These are phyloP conservation scores for Glaucopsyche alexis DNA, from an alignment of 2,888 invertebrate species.

Conservation along the genomic window DNA sequence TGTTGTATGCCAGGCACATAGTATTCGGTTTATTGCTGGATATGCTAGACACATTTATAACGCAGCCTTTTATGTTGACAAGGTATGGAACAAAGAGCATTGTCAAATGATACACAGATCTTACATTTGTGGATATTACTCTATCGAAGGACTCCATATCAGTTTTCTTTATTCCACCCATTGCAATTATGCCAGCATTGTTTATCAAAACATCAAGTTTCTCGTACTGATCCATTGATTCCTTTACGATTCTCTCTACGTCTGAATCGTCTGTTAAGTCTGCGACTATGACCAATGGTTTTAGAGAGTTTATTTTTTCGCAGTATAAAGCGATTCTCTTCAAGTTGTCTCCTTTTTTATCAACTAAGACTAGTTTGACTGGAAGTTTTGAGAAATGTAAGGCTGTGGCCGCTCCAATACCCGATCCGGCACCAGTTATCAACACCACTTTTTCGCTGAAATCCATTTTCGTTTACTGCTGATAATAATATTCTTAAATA, in stretches of 20 bases:
- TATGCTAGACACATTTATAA: constrained; percentile 96
- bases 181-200: constrained; percentile 90
- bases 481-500: no score
- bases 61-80: constrained; percentile 87
- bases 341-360: constrained; percentile 63
- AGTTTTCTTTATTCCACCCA: constrained; percentile 90
- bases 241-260: constrained; percentile 82
- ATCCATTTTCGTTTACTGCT: constrained; percentile 60
- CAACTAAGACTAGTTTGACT: constrained; percentile 82
- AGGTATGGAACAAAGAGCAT: constrained; percentile 91
- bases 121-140: constrained; percentile 91
- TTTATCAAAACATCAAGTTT: constrained; percentile 89
- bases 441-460: constrained; percentile 82
- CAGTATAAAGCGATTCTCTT: constrained; percentile 66
- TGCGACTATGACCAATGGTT: constrained; percentile 79
- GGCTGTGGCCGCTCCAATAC: constrained; percentile 86
- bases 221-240: constrained; percentile 84
- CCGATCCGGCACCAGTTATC: constrained; percentile 86
- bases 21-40: constrained; percentile 84
- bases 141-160: constrained; percentile 90
- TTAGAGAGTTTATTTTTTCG: constrained; percentile 77
- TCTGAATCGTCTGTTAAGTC: constrained; percentile 85
- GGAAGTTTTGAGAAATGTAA: constrained; percentile 83
- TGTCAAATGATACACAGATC: constrained; percentile 89
- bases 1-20: constrained; percentile 90